phyloP scores from a whole-genome alignment of 2,113 vertebrate species.

The Austrofundulus limnaeus region DNA sequence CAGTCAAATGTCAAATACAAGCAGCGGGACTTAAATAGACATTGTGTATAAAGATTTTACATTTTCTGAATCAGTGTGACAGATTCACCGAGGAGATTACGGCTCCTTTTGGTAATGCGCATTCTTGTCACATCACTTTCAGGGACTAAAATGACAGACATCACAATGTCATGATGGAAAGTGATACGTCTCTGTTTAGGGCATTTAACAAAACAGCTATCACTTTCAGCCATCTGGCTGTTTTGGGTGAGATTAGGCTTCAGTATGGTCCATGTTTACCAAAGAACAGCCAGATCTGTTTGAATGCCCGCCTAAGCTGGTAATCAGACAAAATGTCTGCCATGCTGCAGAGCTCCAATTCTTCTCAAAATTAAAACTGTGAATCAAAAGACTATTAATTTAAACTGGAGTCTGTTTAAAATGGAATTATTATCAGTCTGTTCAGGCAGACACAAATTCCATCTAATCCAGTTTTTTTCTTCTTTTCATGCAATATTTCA shows the following conservation, averaged over 20 bases:
- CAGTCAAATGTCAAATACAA: slow-evolving; percentile 18
- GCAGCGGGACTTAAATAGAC: neutral
- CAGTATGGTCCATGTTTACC: slow-evolving; percentile 20
- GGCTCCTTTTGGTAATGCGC: slow-evolving; percentile 1
- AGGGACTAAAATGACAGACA: neutral
- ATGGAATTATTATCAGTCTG: slow-evolving; percentile 16
- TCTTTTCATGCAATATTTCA: slow-evolving; percentile 26
- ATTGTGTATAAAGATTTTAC: neutral
- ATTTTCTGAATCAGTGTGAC: slow-evolving; percentile 22
- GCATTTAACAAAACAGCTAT: slow-evolving; percentile 2
- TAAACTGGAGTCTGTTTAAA: slow-evolving; percentile 11
- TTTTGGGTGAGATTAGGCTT: slow-evolving; percentile 11
- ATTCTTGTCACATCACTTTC: slow-evolving; percentile 5
- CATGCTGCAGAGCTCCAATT: neutral
- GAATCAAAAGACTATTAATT: slow-evolving; percentile 20
- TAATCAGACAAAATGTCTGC: slow-evolving; percentile 23
- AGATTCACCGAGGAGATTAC: neutral
- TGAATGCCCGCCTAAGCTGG: slow-evolving; percentile 22
- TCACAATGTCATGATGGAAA: slow-evolving; percentile 3
- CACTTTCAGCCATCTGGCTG: slow-evolving; percentile 18
- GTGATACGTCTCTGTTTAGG: slow-evolving; percentile 7
- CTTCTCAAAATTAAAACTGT: slow-evolving; percentile 6
- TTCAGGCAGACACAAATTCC: slow-evolving; percentile 10
- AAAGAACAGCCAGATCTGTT: slow-evolving; percentile 12
- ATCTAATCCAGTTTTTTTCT: slow-evolving; percentile 10